A percentile compares a stretch with the other conserved stretches of the same genome.
These are phyloP conservation scores for Dicyrtoma fusca DNA, from an alignment of 2,888 invertebrate genomes.

Conservation along the genomic window DNA sequence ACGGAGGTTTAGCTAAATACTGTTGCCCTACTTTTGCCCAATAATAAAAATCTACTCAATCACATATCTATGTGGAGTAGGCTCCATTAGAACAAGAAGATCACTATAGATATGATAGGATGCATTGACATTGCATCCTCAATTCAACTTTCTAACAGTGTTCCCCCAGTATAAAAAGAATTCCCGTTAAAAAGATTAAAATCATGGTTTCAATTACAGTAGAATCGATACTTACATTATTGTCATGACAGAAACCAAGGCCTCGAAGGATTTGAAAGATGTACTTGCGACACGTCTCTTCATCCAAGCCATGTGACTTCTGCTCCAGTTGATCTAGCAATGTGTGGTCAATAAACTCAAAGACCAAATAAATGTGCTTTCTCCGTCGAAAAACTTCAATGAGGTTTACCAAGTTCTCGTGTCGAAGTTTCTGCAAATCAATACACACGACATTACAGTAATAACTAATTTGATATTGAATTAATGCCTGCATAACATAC, in stretches of 20 bases:
- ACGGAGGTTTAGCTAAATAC: too few species aligned
- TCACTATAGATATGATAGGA: too few species aligned
- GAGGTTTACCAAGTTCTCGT: slow-evolving; percentile 85
- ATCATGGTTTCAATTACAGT: too few species aligned
- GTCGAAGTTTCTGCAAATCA: slow-evolving; percentile 73
- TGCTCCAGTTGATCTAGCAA: slow-evolving; percentile 81
- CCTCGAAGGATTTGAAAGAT: slow-evolving; percentile 81
- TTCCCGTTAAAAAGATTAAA: too few species aligned
- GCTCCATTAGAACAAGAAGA: too few species aligned
- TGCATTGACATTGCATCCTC: too few species aligned
- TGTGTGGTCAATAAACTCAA: slow-evolving; percentile 85
- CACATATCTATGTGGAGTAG: too few species aligned
- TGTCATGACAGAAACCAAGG: slow-evolving; percentile 79
- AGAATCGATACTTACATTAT: slow-evolving; percentile 68
- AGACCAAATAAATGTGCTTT: slow-evolving; percentile 82
- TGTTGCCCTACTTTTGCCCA: too few species aligned
- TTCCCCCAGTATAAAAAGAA: too few species aligned
- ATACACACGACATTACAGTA: slow-evolving; percentile 33
- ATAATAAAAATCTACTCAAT: too few species aligned
- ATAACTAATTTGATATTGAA: neutral
- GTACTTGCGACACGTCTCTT: slow-evolving; percentile 73
- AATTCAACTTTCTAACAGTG: too few species aligned
- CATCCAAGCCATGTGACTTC: slow-evolving; percentile 71
- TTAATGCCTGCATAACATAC: too few species aligned
- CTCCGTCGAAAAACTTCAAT: slow-evolving; percentile 84